These are phyloP conservation scores for Vanessa atalanta DNA, from an alignment of 1,140 invertebrate genomes.

Conservation along the genomic window DNA sequence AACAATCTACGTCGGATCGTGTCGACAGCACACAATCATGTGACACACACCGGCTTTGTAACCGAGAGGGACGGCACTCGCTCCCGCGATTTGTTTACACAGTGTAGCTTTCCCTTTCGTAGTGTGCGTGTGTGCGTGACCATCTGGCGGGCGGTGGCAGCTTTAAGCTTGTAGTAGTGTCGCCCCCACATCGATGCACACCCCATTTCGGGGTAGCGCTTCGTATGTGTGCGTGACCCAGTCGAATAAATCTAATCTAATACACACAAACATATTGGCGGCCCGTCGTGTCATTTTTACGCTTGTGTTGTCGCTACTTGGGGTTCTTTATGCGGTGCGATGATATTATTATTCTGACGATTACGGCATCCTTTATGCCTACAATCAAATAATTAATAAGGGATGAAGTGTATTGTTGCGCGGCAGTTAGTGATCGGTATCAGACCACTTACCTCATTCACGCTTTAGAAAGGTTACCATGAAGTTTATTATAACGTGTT, in stretches of 20 bases:
- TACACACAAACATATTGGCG: slow-evolving; percentile 80
- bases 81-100: slow-evolving; percentile 76
- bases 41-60: slow-evolving; percentile 71
- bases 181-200: slow-evolving; percentile 66
- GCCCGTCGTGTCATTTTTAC: slow-evolving; percentile 79
- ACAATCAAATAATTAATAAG: slow-evolving; percentile 82
- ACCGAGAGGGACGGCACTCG: slow-evolving; percentile 68
- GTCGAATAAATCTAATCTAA: slow-evolving; percentile 79
- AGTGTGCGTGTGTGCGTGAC: slow-evolving; percentile 63
- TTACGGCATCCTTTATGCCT: slow-evolving; percentile 80
- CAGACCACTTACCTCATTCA: slow-evolving; percentile 68
- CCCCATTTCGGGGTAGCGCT: slow-evolving; percentile 68
- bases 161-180: slow-evolving; percentile 50
- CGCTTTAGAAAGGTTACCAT: slow-evolving; percentile 61
- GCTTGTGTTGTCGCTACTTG: slow-evolving; percentile 79
- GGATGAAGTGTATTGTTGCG: slow-evolving; percentile 76
- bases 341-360: slow-evolving; percentile 81
- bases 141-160: slow-evolving; percentile 69
- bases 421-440: slow-evolving; percentile 73
- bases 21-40: slow-evolving; percentile 72
- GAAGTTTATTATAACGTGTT: slow-evolving; percentile 59
- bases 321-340: slow-evolving; percentile 77
- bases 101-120: slow-evolving; percentile 79
- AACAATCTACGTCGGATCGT: slow-evolving; percentile 75
- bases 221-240: slow-evolving; percentile 73